A percentile compares a stretch with the other conserved stretches of the same genome.
These are phyloP conservation scores for Brienomyrus longianalis DNA, from an alignment of 2,113 vertebrate species.

Conservation along the genomic window DNA sequence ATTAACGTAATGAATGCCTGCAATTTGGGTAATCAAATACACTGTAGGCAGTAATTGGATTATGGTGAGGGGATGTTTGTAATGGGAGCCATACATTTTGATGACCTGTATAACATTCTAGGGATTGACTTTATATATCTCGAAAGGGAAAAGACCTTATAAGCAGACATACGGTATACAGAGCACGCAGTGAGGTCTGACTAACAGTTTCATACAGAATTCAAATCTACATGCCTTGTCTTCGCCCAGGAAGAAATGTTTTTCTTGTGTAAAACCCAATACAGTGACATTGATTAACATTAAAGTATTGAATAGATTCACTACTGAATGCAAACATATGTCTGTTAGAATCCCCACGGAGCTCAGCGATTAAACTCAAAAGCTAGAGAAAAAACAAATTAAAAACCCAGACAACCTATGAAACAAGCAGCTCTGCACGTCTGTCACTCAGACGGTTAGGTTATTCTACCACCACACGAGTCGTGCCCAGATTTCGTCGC, in stretches of 20 bases:
- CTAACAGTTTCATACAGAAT: not conserved
- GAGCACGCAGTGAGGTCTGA: not conserved
- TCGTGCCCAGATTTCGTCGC: not conserved
- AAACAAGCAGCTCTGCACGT: not conserved
- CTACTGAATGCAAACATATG: not conserved
- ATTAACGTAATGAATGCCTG: constrained; percentile 1
- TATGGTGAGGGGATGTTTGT: not conserved
- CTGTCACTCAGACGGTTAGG: not conserved
- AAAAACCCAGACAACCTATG: not conserved
- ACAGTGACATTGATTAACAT: not conserved
- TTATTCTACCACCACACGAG: not conserved
- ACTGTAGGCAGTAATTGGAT: not conserved
- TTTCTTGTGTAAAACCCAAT: not conserved
- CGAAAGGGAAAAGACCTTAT: not conserved
- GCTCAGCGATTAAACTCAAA: not conserved
- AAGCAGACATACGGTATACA: not conserved
- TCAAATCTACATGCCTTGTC: not conserved
- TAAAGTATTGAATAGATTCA: not conserved
- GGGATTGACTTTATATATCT: not conserved
- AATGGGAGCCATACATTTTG: not conserved
- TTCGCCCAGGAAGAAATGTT: not conserved
- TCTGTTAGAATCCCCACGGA: not conserved
- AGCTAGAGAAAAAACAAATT: not conserved
- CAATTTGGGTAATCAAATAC: not conserved
- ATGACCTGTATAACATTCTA: not conserved